phyloP scores from a whole-genome alignment of 2,797 vertebrate genomes.

The Hipposideros larvatus region DNA sequence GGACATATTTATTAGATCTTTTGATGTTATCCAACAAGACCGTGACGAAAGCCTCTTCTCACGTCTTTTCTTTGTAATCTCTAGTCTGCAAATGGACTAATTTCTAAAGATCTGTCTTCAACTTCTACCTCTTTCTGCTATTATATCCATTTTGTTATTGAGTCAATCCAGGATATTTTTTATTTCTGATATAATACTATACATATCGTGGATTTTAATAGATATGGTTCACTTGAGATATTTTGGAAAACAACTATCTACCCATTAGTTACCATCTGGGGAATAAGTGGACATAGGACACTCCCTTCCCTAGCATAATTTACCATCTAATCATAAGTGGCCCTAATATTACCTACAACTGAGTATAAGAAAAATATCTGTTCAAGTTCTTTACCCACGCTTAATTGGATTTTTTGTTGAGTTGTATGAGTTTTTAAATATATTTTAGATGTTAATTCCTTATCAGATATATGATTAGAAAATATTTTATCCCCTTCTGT shows the following conservation, averaged over 20 bases:
- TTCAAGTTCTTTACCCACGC: neutral
- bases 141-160: neutral
- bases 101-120: neutral
- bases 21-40: neutral
- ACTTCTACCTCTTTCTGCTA: neutral
- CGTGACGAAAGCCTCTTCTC: neutral
- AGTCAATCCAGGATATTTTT: neutral
- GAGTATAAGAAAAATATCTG: neutral
- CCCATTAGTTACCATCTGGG: neutral
- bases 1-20: neutral
- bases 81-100: neutral
- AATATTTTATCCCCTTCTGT: neutral
- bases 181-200: neutral
- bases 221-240: neutral
- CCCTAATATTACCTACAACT: neutral
- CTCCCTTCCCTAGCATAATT: neutral
- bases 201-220: neutral
- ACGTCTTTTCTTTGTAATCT: neutral
- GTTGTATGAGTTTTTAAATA: neutral
- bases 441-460: neutral
- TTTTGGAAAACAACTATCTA: constrained; percentile 1
- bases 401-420: neutral
- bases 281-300: neutral
- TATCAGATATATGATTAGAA: neutral
- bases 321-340: neutral